phyloP scores from a whole-genome alignment of 2,888 invertebrate genomes.

The Agonopterix subpropinquella region DNA sequence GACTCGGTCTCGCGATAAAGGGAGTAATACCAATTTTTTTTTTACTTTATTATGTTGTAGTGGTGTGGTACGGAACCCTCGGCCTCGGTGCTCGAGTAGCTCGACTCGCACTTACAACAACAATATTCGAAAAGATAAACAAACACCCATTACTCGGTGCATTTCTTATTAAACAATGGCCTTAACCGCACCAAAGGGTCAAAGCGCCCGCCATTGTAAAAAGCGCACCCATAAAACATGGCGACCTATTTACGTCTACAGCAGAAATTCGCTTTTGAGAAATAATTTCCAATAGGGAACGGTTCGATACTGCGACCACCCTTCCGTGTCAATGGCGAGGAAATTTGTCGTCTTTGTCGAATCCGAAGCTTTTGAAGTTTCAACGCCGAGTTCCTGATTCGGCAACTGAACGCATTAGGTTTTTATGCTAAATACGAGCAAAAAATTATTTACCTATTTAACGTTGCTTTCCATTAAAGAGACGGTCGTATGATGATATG shows the following conservation, averaged over 20 bases:
- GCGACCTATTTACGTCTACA: constrained; percentile 56
- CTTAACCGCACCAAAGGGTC: constrained; percentile 16
- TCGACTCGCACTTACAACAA: too few relatives aligned
- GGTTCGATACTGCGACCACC: constrained; percentile 30
- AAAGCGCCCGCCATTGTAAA: constrained; percentile 22
- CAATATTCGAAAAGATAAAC: too few relatives aligned
- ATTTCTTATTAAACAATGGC: background rate
- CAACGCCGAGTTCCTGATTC: constrained; percentile 21
- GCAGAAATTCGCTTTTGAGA: constrained; percentile 46
- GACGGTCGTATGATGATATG: too few relatives aligned
- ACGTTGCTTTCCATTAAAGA: too few relatives aligned
- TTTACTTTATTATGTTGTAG: too few relatives aligned
- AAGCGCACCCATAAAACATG: constrained; percentile 44
- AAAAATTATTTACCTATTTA: too few relatives aligned
- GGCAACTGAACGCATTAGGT: constrained; percentile 4
- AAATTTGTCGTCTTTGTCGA: constrained; percentile 50
- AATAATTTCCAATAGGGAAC: constrained; percentile 52
- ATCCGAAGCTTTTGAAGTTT: constrained; percentile 29
- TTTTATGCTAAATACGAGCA: background rate
- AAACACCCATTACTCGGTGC: too few relatives aligned
- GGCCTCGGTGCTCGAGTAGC: too few relatives aligned
- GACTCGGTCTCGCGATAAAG: too few relatives aligned
- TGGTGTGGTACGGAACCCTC: too few relatives aligned
- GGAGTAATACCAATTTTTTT: too few relatives aligned
- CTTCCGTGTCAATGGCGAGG: constrained; percentile 44